Percentiles rank a stretch among this genome's conserved stretches.
These are phyloP conservation scores for Eulemur rubriventer DNA, from an alignment of 2,797 vertebrate genomes.

Conservation along the genomic window DNA sequence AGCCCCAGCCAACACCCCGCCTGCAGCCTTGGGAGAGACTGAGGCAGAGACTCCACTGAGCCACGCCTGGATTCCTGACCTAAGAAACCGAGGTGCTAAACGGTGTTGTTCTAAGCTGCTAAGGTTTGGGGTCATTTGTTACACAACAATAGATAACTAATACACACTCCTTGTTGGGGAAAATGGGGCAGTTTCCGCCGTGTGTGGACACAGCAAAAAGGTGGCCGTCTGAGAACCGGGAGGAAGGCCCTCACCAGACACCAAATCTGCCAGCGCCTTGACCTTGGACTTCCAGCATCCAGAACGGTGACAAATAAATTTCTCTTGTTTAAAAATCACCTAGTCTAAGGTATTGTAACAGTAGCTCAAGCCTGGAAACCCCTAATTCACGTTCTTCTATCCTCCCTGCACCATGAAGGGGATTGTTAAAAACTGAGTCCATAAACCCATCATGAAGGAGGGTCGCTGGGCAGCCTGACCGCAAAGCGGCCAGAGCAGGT, in stretches of 20 bases:
- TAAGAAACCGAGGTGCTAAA: not conserved
- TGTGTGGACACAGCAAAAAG: too few relatives aligned
- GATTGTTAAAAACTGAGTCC: not conserved
- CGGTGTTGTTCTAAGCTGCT: not conserved
- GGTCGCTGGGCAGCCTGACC: not conserved
- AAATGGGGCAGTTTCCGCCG: not conserved
- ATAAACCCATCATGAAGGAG: rapidly evolving
- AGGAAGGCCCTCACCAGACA: not conserved
- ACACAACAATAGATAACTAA: not conserved
- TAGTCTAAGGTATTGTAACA: not conserved
- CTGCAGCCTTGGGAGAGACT: not conserved
- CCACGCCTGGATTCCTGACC: not conserved
- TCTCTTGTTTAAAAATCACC: not conserved
- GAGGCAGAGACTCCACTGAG: not conserved
- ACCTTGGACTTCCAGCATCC: not conserved
- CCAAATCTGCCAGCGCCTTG: not conserved
- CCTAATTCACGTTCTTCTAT: rapidly evolving
- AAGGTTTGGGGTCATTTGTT: not conserved
- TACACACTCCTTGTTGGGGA: not conserved
- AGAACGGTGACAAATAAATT: not conserved
- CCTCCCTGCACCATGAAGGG: too few relatives aligned
- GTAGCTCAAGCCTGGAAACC: not conserved
- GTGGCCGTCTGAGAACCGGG: too few relatives aligned
- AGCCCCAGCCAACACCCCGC: not conserved
- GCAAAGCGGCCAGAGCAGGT: not conserved